Conservation (phyloP, 2,888 invertebrate species). For the Chloroclystis v-ata region DNA sequence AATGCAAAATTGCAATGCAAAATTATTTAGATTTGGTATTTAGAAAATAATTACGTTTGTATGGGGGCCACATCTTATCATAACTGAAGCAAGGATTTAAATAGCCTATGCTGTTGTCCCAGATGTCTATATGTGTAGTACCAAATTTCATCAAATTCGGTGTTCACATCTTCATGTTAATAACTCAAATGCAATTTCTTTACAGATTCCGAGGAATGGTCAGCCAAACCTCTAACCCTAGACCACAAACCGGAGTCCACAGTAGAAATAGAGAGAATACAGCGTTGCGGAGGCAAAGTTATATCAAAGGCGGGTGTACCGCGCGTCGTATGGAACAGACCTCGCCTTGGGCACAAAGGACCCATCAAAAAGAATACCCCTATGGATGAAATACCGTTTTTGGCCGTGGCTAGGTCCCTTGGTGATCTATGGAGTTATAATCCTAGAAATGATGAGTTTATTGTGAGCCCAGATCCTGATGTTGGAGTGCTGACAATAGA, state of each 20-base stretch:
- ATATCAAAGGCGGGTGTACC: slow-evolving; percentile 90
- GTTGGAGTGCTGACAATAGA: slow-evolving; percentile 91
- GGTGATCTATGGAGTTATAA: slow-evolving; percentile 99
- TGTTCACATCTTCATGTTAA: no score
- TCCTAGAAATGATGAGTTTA: slow-evolving; percentile 91
- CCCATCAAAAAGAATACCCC: slow-evolving; percentile 93
- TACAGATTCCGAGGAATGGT: slow-evolving; percentile 83
- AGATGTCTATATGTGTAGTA: no score
- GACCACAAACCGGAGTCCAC: slow-evolving; percentile 97
- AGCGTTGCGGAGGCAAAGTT: slow-evolving; percentile 86
- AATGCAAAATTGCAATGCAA: no score
- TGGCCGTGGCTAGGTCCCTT: slow-evolving; percentile 96
- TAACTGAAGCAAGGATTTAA: no score
- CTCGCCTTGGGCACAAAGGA: slow-evolving; percentile 86
- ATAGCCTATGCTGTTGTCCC: no score
- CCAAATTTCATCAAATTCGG: no score
- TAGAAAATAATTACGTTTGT: no score
- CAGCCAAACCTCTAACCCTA: slow-evolving; percentile 87
- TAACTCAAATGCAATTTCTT: no score
- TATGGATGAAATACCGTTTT: slow-evolving; percentile 95
- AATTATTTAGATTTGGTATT: no score
- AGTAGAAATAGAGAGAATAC: slow-evolving; percentile 90
- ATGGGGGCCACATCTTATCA: no score
- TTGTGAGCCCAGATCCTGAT: slow-evolving; percentile 99
- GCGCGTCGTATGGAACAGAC: slow-evolving; percentile 98